Base-by-base conservation (phyloP, 2,888 invertebrate species). In the Gisinianus flammeolus region DNA sequence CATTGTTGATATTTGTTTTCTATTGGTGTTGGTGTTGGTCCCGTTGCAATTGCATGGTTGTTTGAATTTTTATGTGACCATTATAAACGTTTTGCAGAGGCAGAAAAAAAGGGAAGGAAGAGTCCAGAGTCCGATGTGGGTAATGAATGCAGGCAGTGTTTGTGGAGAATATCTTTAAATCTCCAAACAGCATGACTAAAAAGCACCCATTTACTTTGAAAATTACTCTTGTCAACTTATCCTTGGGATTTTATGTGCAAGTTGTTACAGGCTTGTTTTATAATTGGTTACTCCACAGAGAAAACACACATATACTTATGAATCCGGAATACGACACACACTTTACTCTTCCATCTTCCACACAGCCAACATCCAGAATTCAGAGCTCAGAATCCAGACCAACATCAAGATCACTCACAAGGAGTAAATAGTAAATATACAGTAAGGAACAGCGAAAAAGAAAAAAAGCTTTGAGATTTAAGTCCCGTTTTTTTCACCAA, bases 61-160 rank as follows among this genome's bases (percentile, higher is more conserved):
- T n/a, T 58, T 58, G 56, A 58, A 62, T 62, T 62, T 62, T 62
- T 62, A 62, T 62, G 62, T 62, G 62, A 62, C 62, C 28, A 62
- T 62, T 62, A 62, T 62, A 62, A 62, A 58, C 12, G 3, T 44
- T 35, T 44, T 44, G 44, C 44, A 44, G 44, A 44, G 44, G 35
- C 35, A 35, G 35, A 12, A 5, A 8, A 8, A 35, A 35, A 35
- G 12, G 5, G 35, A 5, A 8, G 5, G 12, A 35, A 35, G 12
- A 8, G 35, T 19, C 19, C 19, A 44, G 19, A 44, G 19, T 44
- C 12, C 2, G 44, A 16, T 6, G 2, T 44, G 8, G 19, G 2
- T 44, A 6, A 44, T 44, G 44, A 44, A 19, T 44, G 44, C 19
- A 19, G 12, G 44, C 6, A 44, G 6, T 44, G 44, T 44, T 12